Evolutionary conservation across 2,888 invertebrate genomes (phyloP).

Genomic region (Aporophyla lueneburgensis): DNA sequence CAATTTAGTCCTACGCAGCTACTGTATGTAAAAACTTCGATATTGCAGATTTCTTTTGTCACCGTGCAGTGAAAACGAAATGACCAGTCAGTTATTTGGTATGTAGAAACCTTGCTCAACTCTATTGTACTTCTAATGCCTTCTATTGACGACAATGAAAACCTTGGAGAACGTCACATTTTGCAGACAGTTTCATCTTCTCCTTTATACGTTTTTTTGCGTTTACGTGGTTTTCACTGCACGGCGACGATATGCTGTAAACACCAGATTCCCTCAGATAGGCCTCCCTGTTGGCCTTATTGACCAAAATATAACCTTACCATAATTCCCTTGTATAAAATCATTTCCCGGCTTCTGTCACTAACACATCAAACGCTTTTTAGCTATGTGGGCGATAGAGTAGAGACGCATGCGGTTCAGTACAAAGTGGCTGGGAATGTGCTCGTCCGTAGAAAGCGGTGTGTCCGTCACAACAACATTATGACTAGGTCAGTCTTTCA

Average conservation of each 20-base stretch:
- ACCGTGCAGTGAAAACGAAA: not conserved
- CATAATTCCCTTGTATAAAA: conserved; percentile 4
- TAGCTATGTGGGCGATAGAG: conserved; percentile 88
- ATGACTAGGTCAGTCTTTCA: conserved; percentile 86
- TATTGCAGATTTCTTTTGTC: not conserved
- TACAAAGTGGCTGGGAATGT: conserved; percentile 86
- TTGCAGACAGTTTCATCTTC: not conserved
- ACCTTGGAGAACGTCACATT: not conserved
- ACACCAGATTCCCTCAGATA: not conserved
- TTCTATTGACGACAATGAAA: not conserved
- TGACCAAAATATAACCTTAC: not conserved
- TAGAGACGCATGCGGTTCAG: conserved; percentile 88
- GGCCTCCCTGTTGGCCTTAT: not conserved
- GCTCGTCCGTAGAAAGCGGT: conserved; percentile 83
- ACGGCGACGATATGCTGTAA: not conserved
- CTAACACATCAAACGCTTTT: conserved; percentile 75
- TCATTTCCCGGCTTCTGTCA: conserved; percentile 45
- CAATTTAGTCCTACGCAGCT: not conserved
- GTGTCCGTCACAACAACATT: conserved; percentile 87
- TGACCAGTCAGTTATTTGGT: not conserved
- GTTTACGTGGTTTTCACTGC: not conserved
- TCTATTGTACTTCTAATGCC: not conserved
- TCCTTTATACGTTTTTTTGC: not conserved
- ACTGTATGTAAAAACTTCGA: not conserved
- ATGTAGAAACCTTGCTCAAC: not conserved